Base-by-base conservation (phyloP, 2,113 vertebrate species). In the Eulemur rufifrons region DNA sequence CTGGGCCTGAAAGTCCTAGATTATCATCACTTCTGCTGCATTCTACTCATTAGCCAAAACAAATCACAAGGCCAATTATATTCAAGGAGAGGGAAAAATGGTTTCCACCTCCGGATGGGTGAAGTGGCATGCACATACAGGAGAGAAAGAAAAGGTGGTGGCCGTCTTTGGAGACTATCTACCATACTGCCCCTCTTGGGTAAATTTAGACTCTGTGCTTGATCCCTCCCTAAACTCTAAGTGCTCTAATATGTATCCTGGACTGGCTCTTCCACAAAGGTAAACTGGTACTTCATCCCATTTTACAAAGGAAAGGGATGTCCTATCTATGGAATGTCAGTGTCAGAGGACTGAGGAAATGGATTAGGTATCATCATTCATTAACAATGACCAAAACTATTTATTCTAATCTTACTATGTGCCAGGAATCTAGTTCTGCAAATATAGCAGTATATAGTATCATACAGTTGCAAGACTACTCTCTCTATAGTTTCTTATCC, bases 261-360 rank as follows among this genome's bases (percentile, higher is more conserved):
- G 50, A 77, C 47, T 63, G 50, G 3, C 61, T 61, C 15, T 91
- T 88, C 61, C n/a, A 94, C 52, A 29, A 32, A 86, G 68, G 3
- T 34, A 52, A 68, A 37, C 18, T 37, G 52, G 32, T 13, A 32
- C 10, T 64, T 84, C 32, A 82, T 88, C 14, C 50, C 34, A 42
- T n/a, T 96, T 68, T 82, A 50, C 32, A 89, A 82, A 93, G 69
- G 63, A 95, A 91, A 93, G 13, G 1, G 61, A 29, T 66, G 47
- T 47, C 25, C 54, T 52, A 34, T 37, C 52, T 17, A 52, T 25
- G 27, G 47, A 94, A 34, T 42, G 61, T 74, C n/a, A 47, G 14
- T 29, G 42, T 18, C 11, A 27, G 20, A 15, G 20, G 8, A 13
- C 15, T 27, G 0, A 45, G 18, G 34, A 50, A 39, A 37, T 63